These are phyloP conservation scores for Orius insidiosus DNA, from an alignment of 1,140 invertebrate species.

Conservation along the genomic window DNA sequence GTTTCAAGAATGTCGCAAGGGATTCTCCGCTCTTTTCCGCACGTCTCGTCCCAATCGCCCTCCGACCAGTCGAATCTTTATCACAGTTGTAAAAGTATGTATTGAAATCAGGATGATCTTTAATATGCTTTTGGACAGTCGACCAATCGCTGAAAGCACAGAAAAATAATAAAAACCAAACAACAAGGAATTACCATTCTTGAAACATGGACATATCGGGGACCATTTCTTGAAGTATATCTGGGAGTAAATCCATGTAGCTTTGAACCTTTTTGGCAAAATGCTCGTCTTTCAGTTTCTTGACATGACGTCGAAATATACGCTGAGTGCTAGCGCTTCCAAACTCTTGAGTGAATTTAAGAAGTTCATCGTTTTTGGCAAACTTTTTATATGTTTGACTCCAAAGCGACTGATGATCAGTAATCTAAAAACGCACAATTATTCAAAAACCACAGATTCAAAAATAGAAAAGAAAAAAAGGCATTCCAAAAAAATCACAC, in stretches of 20 bases:
- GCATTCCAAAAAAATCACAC: too few species aligned
- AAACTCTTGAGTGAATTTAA: conserved; percentile 81
- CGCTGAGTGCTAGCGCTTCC: conserved; percentile 67
- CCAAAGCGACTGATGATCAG: conserved; percentile 74
- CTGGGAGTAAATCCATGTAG: conserved; percentile 63
- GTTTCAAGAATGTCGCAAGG: conserved; percentile 83
- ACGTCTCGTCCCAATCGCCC: conserved; percentile 44
- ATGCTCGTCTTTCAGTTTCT: conserved; percentile 72
- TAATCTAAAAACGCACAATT: conserved; percentile 33
- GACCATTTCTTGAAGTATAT: conserved; percentile 63
- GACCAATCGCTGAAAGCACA: conserved; percentile 59
- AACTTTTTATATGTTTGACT: conserved; percentile 70
- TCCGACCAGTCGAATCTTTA: conserved; percentile 66
- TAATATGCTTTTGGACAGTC: conserved; percentile 61
- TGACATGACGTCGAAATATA: conserved; percentile 64
- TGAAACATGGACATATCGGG: conserved; percentile 59
- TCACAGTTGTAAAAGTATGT: conserved; percentile 77
- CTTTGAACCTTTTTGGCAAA: conserved; percentile 59
- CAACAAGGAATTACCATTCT: conserved; percentile 38
- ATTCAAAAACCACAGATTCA: too few species aligned
- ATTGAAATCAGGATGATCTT: conserved; percentile 77
- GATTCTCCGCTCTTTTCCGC: conserved; percentile 47
- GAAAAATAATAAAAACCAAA: conserved; percentile 8
- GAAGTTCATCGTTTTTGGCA: conserved; percentile 70
- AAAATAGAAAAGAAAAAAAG: too few species aligned